A percentile compares a stretch with the other conserved stretches of the same genome.
These are phyloP conservation scores for Idaea dimidiata DNA, from an alignment of 2,888 invertebrate genomes.

Conservation along the genomic window DNA sequence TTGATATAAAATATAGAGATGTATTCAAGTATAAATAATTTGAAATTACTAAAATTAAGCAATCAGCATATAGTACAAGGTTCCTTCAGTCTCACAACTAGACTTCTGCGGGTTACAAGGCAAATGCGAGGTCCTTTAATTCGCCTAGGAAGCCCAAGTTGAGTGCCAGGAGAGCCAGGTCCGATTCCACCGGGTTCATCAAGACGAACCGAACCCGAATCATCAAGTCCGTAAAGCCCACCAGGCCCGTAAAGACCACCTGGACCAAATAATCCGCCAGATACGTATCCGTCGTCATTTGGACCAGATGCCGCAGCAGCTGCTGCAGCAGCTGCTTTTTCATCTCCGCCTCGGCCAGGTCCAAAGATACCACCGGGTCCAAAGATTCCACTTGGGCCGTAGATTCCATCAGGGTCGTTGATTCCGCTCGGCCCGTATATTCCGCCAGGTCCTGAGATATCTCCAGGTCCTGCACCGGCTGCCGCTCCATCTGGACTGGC, in stretches of 20 bases:
- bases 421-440: too few relatives aligned
- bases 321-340: conserved; percentile 3
- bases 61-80: conserved; percentile 51
- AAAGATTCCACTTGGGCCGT: neutral
- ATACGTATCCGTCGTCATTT: conserved; percentile 9
- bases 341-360: neutral
- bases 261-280: conserved; percentile 14
- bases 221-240: neutral
- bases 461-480: neutral
- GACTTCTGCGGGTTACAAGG: conserved; percentile 48
- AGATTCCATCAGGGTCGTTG: neutral
- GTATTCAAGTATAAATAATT: conserved; percentile 42
- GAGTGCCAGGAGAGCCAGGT: conserved; percentile 7
- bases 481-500: neutral
- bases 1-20: conserved; percentile 44
- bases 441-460: neutral
- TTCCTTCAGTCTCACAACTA: conserved; percentile 50
- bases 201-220: neutral
- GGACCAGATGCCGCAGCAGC: conserved; percentile 15
- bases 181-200: conserved; percentile 4
- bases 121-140: conserved; percentile 50
- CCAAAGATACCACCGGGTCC: conserved; percentile 1
- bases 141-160: conserved; percentile 15
- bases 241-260: conserved; percentile 4
- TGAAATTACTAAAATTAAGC: conserved; percentile 16